phyloP scores from a whole-genome alignment of 1,140 invertebrate species.

The Hypsibius dujardini region DNA sequence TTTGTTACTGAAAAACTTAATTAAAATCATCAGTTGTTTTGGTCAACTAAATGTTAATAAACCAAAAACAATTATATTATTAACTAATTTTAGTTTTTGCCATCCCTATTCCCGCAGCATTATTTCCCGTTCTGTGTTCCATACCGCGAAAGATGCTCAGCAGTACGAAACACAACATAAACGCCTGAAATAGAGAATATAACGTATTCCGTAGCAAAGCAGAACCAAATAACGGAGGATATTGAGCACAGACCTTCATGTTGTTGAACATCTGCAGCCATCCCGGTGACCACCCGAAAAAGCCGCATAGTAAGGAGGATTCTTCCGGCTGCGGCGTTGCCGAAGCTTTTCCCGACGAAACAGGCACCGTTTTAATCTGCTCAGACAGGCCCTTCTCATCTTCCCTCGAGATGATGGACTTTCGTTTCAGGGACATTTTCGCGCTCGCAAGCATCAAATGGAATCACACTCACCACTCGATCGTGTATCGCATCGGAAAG shows the following conservation, averaged over 20 bases:
- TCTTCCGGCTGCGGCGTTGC: neutral
- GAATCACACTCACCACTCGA: too few species aligned
- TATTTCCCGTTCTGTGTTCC: too few species aligned
- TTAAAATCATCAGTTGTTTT: too few species aligned
- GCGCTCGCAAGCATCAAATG: too few species aligned
- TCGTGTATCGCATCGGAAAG: too few species aligned
- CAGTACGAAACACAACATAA: neutral
- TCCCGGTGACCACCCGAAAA: neutral
- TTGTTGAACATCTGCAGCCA: conserved; percentile 15
- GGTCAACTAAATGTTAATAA: too few species aligned
- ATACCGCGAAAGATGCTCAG: neutral
- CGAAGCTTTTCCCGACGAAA: neutral
- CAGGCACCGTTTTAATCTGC: neutral
- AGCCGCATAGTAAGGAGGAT: neutral
- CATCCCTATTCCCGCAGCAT: too few species aligned
- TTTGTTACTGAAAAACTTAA: too few species aligned
- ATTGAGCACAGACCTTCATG: conserved; percentile 4
- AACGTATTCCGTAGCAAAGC: neutral
- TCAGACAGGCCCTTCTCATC: neutral
- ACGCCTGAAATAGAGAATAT: conserved; percentile 1
- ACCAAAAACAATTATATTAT: too few species aligned
- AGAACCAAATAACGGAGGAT: neutral
- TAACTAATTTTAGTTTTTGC: too few species aligned
- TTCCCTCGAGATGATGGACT: neutral
- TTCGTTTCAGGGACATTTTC: too few species aligned